Evolutionary conservation across 2,888 invertebrate genomes (phyloP).

Genomic region (Neoitamus cyanurus): DNA sequence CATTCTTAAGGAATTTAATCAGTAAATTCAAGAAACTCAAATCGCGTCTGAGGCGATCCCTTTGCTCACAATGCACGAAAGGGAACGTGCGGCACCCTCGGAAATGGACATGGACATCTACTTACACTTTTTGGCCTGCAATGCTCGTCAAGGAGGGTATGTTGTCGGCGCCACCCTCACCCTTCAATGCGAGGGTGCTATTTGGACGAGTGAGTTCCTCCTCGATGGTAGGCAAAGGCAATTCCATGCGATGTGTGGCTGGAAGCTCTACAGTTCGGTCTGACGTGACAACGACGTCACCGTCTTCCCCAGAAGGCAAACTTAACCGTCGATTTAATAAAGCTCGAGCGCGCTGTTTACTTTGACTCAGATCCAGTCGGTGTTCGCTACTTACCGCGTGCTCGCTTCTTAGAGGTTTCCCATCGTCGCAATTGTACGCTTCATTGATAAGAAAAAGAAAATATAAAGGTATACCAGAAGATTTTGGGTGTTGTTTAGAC

Average conservation of each 20-base stretch:
- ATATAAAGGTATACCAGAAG: not conserved
- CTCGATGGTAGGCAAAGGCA: not conserved
- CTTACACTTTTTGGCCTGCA: not conserved
- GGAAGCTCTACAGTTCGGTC: not conserved
- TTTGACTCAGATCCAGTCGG: slow-evolving; percentile 27
- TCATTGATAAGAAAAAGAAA: not conserved
- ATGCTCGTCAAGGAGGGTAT: not conserved
- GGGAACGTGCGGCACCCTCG: not conserved
- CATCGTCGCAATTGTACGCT: not conserved
- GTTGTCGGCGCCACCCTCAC: not conserved
- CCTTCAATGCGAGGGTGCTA: not conserved
- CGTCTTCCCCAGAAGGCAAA: not conserved
- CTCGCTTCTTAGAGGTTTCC: not conserved
- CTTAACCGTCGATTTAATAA: not conserved
- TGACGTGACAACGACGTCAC: not conserved
- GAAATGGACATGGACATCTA: not conserved
- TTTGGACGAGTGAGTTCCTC: not conserved
- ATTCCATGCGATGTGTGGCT: not conserved
- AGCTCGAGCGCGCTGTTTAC: slow-evolving; percentile 8
- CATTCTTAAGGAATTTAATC: not conserved
- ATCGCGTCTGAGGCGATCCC: not conserved
- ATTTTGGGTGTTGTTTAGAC: not conserved
- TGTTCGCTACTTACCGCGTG: slow-evolving; percentile 4
- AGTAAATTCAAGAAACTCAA: not conserved
- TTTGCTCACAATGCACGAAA: not conserved